These are phyloP conservation scores for Sussaba pulchella DNA, from an alignment of 2,888 invertebrate species.

Conservation along the genomic window DNA sequence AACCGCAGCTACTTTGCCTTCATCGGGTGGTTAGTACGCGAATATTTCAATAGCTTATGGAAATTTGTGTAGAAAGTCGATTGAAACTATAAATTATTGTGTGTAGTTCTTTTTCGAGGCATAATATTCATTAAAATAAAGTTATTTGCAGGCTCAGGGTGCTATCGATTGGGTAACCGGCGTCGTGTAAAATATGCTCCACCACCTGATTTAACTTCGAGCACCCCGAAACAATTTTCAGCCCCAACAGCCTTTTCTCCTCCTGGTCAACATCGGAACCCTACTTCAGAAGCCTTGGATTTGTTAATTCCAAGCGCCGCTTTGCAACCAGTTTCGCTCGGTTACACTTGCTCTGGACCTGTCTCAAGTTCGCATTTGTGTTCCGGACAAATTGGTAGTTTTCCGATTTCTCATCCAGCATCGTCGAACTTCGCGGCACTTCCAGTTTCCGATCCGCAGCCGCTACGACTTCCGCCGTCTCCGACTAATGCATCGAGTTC, in stretches of 20 bases:
- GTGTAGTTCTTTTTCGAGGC: neutral
- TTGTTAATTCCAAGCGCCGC: slow-evolving; percentile 56
- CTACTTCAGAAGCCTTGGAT: slow-evolving; percentile 25
- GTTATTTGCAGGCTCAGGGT: slow-evolving; percentile 73
- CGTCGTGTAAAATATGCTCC: slow-evolving; percentile 91
- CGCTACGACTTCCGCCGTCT: neutral
- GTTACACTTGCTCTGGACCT: slow-evolving; percentile 31
- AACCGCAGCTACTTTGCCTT: slow-evolving; percentile 50
- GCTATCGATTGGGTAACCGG: slow-evolving; percentile 88
- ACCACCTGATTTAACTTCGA: slow-evolving; percentile 88
- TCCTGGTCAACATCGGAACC: slow-evolving; percentile 32
- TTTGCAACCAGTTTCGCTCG: slow-evolving; percentile 20
- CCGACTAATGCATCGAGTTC: slow-evolving; percentile 21
- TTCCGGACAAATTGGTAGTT: slow-evolving; percentile 14
- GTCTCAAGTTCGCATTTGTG: slow-evolving; percentile 26
- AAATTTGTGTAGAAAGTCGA: neutral
- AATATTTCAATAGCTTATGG: neutral
- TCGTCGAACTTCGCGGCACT: slow-evolving; percentile 37
- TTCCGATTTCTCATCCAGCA: slow-evolving; percentile 38
- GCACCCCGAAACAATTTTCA: slow-evolving; percentile 66
- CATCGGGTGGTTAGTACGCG: slow-evolving; percentile 52
- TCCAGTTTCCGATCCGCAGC: slow-evolving; percentile 10
- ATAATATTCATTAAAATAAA: slow-evolving; percentile 14
- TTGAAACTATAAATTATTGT: neutral
- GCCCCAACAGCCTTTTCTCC: slow-evolving; percentile 52